phyloP scores from a whole-genome alignment of 1,140 invertebrate genomes.

The Conus betulinus region DNA sequence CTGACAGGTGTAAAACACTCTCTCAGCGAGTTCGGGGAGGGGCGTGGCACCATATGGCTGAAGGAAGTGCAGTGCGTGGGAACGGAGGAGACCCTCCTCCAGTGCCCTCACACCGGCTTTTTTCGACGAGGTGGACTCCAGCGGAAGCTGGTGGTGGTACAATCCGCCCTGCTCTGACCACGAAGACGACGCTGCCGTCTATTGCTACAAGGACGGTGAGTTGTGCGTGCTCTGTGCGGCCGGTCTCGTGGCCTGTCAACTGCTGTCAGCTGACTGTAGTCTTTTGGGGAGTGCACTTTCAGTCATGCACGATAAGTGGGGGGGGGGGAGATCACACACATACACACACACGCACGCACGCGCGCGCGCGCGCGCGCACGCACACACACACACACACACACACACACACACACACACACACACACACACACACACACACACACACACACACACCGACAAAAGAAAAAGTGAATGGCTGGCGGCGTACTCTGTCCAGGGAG shows the following conservation, averaged over 20 bases:
- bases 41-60: constrained; percentile 67
- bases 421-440: too few relatives aligned
- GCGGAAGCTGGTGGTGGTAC: constrained; percentile 44
- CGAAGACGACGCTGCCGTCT: constrained; percentile 65
- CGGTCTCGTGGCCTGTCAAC: too few relatives aligned
- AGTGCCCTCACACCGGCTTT: constrained; percentile 64
- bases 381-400: too few relatives aligned
- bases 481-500: too few relatives aligned
- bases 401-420: too few relatives aligned
- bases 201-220: constrained; percentile 67
- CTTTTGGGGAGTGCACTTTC: too few relatives aligned
- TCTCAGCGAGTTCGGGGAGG: constrained; percentile 47
- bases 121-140: constrained; percentile 39
- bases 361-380: too few relatives aligned
- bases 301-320: background rate
- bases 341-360: too few relatives aligned
- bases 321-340: background rate
- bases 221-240: background rate
- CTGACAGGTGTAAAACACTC: background rate
- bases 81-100: constrained; percentile 52
- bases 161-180: constrained; percentile 55
- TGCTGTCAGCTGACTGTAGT: too few relatives aligned
- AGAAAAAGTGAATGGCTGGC: too few relatives aligned
- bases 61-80: constrained; percentile 65
- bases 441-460: too few relatives aligned